Conservation (phyloP, 2,888 invertebrate genomes). For the Biston betularia region DNA sequence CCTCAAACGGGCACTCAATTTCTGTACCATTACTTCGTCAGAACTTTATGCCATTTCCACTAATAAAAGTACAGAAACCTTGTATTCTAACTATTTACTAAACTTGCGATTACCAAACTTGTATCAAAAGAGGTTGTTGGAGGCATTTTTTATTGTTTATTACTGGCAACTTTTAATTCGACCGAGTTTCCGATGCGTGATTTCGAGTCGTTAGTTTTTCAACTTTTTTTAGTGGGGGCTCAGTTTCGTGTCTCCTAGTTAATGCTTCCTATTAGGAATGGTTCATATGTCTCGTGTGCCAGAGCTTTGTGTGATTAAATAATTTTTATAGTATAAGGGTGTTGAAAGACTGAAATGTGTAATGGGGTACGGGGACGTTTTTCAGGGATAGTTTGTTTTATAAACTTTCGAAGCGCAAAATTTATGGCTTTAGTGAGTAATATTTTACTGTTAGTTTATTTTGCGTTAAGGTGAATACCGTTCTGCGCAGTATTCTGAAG, state of each 20-base stretch:
- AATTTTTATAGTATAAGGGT: constrained; percentile 50
- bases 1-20: constrained; percentile 40
- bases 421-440: background rate
- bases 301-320: constrained; percentile 52
- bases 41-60: constrained; percentile 41
- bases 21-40: constrained; percentile 37
- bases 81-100: constrained; percentile 47
- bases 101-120: constrained; percentile 66
- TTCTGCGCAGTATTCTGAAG: too few species aligned
- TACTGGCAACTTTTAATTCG: constrained; percentile 84
- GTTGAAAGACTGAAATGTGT: constrained; percentile 52
- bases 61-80: constrained; percentile 45
- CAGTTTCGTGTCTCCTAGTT: constrained; percentile 75
- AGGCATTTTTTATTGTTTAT: constrained; percentile 81
- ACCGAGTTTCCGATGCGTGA: constrained; percentile 82
- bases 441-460: background rate
- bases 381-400: constrained; percentile 16
- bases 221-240: constrained; percentile 76
- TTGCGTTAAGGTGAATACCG: too few species aligned
- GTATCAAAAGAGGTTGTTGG: constrained; percentile 71
- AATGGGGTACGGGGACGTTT: constrained; percentile 11
- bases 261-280: constrained; percentile 73
- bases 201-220: constrained; percentile 77
- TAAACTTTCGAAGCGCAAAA: constrained; percentile 10
- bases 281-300: constrained; percentile 61